These are phyloP conservation scores for Nasonia vitripennis DNA, from an alignment of 1,140 invertebrate genomes.

Conservation along the genomic window DNA sequence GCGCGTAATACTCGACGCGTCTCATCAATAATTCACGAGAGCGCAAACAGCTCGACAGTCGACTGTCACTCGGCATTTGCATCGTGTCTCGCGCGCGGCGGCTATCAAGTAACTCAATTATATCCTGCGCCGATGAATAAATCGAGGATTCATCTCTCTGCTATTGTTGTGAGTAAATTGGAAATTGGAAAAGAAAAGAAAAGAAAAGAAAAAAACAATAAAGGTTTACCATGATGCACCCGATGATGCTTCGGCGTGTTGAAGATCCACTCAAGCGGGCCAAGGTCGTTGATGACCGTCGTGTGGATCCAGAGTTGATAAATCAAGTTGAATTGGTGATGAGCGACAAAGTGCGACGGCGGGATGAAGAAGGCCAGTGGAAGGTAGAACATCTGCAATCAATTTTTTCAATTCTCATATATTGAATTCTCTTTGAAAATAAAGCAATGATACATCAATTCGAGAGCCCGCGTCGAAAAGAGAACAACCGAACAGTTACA, in stretches of 20 bases:
- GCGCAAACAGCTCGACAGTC: not conserved
- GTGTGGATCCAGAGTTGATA: conserved; percentile 97
- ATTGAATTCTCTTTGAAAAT: too few relatives aligned
- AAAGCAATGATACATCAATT: too few relatives aligned
- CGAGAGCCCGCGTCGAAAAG: too few relatives aligned
- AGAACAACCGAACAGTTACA: too few relatives aligned
- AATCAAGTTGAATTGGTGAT: conserved; percentile 90
- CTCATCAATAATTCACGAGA: not conserved
- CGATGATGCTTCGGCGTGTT: conserved; percentile 93
- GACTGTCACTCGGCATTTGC: not conserved
- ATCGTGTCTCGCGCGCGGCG: too few relatives aligned
- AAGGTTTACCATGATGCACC: conserved; percentile 88
- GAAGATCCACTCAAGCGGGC: conserved; percentile 88
- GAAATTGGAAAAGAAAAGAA: too few relatives aligned
- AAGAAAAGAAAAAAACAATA: not conserved
- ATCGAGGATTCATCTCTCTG: not conserved
- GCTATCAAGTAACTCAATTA: not conserved
- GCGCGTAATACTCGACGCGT: too few relatives aligned
- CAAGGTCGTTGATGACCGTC: conserved; percentile 84
- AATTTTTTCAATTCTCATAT: too few relatives aligned
- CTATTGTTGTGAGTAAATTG: too few relatives aligned
- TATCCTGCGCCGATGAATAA: not conserved
- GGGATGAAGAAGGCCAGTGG: conserved; percentile 89
- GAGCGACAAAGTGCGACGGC: conserved; percentile 88
- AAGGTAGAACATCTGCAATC: conserved; percentile 87